Evolutionary conservation across 2,797 vertebrate species (phyloP).

Genomic region (Natrix natrix): DNA sequence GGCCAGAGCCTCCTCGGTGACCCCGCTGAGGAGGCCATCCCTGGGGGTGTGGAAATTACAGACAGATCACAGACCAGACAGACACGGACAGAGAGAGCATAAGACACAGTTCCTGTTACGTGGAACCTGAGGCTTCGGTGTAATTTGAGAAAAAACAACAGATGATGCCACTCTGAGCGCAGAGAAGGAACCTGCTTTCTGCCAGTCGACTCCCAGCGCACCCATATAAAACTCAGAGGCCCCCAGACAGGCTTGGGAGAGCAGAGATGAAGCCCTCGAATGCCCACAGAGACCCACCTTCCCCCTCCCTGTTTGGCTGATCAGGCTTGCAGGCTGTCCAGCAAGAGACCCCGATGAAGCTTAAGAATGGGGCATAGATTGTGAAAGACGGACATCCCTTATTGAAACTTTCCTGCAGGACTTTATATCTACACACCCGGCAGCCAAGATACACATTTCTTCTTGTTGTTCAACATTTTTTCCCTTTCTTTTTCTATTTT

Average conservation of each 20-base stretch:
- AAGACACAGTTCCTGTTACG: neutral
- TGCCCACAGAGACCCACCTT: neutral
- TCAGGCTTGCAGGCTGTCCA: neutral
- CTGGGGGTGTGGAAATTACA: neutral
- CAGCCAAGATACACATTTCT: neutral
- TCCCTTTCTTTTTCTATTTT: neutral
- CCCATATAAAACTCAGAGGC: neutral
- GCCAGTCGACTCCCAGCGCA: neutral
- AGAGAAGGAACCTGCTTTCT: neutral
- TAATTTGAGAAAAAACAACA: constrained; percentile 1
- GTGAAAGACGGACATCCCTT: neutral
- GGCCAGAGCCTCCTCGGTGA: neutral
- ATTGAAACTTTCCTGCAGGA: neutral
- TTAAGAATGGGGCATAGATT: neutral
- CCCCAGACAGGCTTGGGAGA: neutral
- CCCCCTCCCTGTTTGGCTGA: neutral
- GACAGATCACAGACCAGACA: neutral
- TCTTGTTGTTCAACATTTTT: neutral
- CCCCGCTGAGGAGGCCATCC: neutral
- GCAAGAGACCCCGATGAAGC: neutral
- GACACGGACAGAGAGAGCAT: neutral
- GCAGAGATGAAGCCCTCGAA: neutral
- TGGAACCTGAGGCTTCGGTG: constrained; percentile 9
- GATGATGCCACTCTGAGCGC: neutral
- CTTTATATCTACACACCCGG: neutral